Percentiles rank a stretch among this genome's conserved stretches.
Conservation (phyloP, 2,888 invertebrate species). For the Ectemnius continuus region DNA sequence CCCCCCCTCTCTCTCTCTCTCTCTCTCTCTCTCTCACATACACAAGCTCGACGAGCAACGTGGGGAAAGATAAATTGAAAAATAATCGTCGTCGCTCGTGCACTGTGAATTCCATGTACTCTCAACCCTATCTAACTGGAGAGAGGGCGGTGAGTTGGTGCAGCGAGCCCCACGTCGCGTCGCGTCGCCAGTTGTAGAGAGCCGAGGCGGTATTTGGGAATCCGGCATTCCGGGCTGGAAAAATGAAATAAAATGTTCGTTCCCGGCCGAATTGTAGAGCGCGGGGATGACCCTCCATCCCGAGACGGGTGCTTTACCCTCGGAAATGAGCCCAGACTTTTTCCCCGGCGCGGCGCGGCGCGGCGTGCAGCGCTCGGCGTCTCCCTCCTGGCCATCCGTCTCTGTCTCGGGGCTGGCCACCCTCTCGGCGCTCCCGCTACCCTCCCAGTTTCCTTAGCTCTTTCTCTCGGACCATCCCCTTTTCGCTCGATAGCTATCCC, state of each 20-base stretch:
- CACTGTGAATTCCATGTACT: conserved; percentile 21
- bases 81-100: conserved; percentile 22
- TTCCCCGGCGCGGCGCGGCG: no score
- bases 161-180: no score
- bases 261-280: conserved; percentile 25
- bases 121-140: background rate
- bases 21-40: background rate
- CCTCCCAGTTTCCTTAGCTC: conserved; percentile 1
- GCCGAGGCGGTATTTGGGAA: background rate
- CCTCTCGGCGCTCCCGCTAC: background rate
- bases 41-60: background rate
- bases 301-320: conserved; percentile 23
- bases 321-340: conserved; percentile 16
- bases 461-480: background rate
- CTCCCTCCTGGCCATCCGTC: background rate
- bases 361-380: background rate
- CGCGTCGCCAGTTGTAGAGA: no score
- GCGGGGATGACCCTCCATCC: conserved; percentile 10
- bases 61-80: conserved; percentile 1
- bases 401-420: background rate
- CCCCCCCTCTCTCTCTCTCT: background rate
- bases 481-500: background rate
- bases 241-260: conserved; percentile 29
- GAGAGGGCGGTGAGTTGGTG: background rate
- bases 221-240: background rate